Conservation (phyloP, 2,797 vertebrate species). For the Anabas testudineus region DNA sequence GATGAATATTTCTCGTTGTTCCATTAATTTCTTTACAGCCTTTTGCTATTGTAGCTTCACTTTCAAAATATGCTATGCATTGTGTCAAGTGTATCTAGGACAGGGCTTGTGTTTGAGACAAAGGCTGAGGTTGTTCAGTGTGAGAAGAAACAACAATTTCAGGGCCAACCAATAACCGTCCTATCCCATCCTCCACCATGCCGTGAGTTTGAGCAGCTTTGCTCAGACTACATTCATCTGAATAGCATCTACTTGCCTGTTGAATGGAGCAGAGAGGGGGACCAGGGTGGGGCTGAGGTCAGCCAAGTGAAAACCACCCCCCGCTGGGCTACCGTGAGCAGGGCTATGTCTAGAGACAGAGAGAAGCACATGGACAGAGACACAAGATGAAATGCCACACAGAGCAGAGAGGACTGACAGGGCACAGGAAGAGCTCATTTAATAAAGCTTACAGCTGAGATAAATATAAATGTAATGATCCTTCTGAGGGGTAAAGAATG, state of each 20-base stretch:
- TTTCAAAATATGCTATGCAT: conserved; percentile 23
- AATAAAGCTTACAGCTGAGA: conserved; percentile 28
- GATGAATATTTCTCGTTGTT: background rate
- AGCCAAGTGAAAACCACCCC: conserved; percentile 54
- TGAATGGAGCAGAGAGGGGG: conserved; percentile 72
- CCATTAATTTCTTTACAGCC: background rate
- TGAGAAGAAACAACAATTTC: conserved; percentile 22
- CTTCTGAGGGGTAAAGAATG: conserved; percentile 14
- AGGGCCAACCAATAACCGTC: conserved; percentile 38
- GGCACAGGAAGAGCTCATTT: conserved; percentile 32
- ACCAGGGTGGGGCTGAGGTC: conserved; percentile 62
- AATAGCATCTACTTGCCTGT: conserved; percentile 77
- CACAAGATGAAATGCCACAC: conserved; percentile 26
- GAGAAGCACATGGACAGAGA: conserved; percentile 21
- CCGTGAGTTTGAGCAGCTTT: conserved; percentile 60
- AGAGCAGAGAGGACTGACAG: conserved; percentile 15
- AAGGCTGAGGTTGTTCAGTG: conserved; percentile 29
- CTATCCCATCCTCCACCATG: conserved; percentile 65
- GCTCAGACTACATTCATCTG: conserved; percentile 64
- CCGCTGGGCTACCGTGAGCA: conserved; percentile 31
- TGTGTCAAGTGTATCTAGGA: conserved; percentile 28
- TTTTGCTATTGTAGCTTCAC: background rate
- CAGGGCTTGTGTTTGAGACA: conserved; percentile 36
- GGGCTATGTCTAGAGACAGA: conserved; percentile 40
- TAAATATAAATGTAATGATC: conserved; percentile 36